phyloP scores from a whole-genome alignment of 2,797 vertebrate genomes.

The Poeciliopsis gracilis region DNA sequence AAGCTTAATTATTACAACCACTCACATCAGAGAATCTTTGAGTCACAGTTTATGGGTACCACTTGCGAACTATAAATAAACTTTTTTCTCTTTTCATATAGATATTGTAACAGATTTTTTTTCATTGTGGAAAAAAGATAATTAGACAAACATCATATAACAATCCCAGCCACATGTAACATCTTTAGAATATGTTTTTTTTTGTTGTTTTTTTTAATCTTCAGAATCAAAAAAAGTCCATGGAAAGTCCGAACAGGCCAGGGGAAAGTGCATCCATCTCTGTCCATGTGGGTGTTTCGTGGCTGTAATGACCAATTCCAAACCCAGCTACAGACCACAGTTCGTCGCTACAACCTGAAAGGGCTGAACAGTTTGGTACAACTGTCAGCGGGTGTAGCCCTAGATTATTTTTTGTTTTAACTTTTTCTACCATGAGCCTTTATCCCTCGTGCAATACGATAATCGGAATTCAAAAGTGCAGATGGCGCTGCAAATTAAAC shows the following conservation, averaged over 20 bases:
- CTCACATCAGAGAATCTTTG: slow-evolving; percentile 77
- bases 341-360: slow-evolving; percentile 60
- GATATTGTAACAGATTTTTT: slow-evolving; percentile 53
- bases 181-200: slow-evolving; percentile 17
- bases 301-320: slow-evolving; percentile 75
- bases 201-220: slow-evolving; percentile 21
- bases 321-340: slow-evolving; percentile 60
- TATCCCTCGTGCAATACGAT: not conserved
- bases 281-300: slow-evolving; percentile 78
- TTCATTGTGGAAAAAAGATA: slow-evolving; percentile 69
- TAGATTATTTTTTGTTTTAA: slow-evolving; percentile 26
- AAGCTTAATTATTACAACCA: slow-evolving; percentile 88
- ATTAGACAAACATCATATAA: slow-evolving; percentile 82
- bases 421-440: not conserved
- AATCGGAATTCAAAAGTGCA: not conserved
- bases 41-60: slow-evolving; percentile 85
- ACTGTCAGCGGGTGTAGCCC: slow-evolving; percentile 27
- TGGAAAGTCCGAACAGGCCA: slow-evolving; percentile 83
- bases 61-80: slow-evolving; percentile 81
- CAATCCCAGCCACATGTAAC: slow-evolving; percentile 79
- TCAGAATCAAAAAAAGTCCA: slow-evolving; percentile 80
- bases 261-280: slow-evolving; percentile 81
- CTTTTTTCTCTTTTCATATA: slow-evolving; percentile 42
- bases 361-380: slow-evolving; percentile 51
- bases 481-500: not conserved